phyloP scores from a whole-genome alignment of 2,113 vertebrate species.

The Chionis minor region DNA sequence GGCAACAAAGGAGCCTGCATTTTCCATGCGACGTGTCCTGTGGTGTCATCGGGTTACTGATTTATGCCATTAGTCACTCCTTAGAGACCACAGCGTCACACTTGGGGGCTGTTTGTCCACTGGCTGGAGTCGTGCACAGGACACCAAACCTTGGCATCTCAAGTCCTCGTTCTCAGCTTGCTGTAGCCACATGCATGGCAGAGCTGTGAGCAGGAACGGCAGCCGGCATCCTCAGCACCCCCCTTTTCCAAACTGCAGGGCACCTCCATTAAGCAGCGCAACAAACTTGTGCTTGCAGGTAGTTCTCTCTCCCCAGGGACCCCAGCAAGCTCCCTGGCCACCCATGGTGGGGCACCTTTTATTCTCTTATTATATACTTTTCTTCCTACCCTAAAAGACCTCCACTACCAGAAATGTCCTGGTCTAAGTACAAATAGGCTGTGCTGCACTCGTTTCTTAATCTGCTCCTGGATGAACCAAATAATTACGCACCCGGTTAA shows the following conservation, averaged over 20 bases:
- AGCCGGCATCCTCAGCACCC: not conserved
- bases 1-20: not conserved
- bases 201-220: not conserved
- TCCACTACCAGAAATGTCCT: not conserved
- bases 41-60: not conserved
- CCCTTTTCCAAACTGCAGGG: not conserved
- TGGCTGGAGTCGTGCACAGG: not conserved
- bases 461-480: not conserved
- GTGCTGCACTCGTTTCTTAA: not conserved
- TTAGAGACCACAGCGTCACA: not conserved
- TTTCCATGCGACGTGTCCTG: not conserved
- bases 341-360: not conserved
- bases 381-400: not conserved
- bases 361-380: not conserved
- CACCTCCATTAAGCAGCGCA: not conserved
- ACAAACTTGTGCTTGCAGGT: not conserved
- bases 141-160: not conserved
- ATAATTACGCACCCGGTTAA: not conserved
- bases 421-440: not conserved
- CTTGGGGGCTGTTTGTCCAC: not conserved
- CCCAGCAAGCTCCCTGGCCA: not conserved
- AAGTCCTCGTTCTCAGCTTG: not conserved
- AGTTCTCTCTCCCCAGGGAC: not conserved
- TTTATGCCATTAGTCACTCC: not conserved
- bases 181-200: rapidly evolving